These are phyloP conservation scores for Cheilosia scutellata DNA, from an alignment of 2,888 invertebrate species.

Conservation along the genomic window DNA sequence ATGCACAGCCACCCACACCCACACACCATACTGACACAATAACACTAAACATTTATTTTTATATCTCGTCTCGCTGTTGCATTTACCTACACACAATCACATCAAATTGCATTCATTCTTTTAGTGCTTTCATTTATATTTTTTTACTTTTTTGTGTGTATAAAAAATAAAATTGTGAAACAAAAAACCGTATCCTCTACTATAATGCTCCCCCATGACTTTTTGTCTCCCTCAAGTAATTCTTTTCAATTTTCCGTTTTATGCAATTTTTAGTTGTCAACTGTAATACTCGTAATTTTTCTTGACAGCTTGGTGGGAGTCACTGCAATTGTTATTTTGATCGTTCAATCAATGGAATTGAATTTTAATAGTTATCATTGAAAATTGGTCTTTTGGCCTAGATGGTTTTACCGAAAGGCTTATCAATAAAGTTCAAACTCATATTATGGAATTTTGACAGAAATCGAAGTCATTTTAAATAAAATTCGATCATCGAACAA, in stretches of 20 bases:
- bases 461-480: too few relatives aligned
- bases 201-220: conserved; percentile 24
- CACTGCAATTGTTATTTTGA: conserved; percentile 12
- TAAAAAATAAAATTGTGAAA: conserved; percentile 32
- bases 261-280: not conserved
- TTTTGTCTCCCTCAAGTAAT: conserved; percentile 35
- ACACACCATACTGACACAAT: conserved; percentile 46
- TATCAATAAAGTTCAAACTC: too few relatives aligned
- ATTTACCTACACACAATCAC: conserved; percentile 33
- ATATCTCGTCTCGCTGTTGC: conserved; percentile 21
- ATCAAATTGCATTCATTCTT: conserved; percentile 63
- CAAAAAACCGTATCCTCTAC: conserved; percentile 21
- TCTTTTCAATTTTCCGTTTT: conserved; percentile 33
- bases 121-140: conserved; percentile 44
- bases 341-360: not conserved
- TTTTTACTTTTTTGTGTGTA: conserved; percentile 6
- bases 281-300: not conserved
- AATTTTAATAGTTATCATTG: too few relatives aligned
- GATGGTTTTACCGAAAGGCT: too few relatives aligned
- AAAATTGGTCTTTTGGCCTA: too few relatives aligned
- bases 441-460: too few relatives aligned
- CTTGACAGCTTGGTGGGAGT: conserved; percentile 34
- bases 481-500: too few relatives aligned
- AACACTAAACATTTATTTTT: conserved; percentile 64
- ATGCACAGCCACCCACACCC: conserved; percentile 17